Percentiles rank a stretch among this genome's conserved stretches.
These are phyloP conservation scores for Limonius californicus DNA, from an alignment of 1,140 invertebrate genomes.

Conservation along the genomic window DNA sequence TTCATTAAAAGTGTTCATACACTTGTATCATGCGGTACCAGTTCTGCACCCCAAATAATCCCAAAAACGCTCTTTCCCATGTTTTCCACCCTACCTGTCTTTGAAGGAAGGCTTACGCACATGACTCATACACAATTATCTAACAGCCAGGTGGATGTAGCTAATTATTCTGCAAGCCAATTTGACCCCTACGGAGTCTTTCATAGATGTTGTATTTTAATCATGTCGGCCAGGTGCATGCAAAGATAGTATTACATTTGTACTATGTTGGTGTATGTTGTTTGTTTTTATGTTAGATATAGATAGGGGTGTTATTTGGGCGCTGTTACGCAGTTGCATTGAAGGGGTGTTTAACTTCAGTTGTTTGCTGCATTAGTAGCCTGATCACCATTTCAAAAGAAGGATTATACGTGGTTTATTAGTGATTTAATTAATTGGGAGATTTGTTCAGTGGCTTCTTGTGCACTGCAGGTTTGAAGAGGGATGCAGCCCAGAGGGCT, in stretches of 20 bases:
- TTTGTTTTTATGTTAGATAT: slow-evolving; percentile 12
- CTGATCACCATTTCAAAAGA: slow-evolving; percentile 3
- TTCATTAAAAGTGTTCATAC: too few species aligned
- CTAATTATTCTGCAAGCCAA: slow-evolving; percentile 10
- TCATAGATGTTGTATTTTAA: not conserved
- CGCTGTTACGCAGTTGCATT: not conserved
- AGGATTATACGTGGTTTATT: slow-evolving; percentile 5
- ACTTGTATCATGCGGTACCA: slow-evolving; percentile 21
- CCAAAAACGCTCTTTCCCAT: not conserved
- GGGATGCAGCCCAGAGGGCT: too few species aligned
- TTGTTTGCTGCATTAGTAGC: not conserved
- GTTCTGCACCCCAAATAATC: not conserved
- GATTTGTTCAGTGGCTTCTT: too few species aligned
- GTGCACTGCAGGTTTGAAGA: too few species aligned
- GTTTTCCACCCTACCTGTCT: not conserved
- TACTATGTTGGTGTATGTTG: not conserved
- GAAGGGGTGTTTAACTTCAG: slow-evolving; percentile 2
- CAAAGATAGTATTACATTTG: slow-evolving; percentile 9
- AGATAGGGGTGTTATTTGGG: slow-evolving; percentile 16
- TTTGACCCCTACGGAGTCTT: not conserved
- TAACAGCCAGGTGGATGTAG: slow-evolving; percentile 28
- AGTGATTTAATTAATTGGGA: slow-evolving; percentile 4
- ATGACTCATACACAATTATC: slow-evolving; percentile 23
- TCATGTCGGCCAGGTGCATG: slow-evolving; percentile 14
- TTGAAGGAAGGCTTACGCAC: slow-evolving; percentile 12